phyloP scores from a whole-genome alignment of 2,113 vertebrate genomes.

The Passer domesticus region DNA sequence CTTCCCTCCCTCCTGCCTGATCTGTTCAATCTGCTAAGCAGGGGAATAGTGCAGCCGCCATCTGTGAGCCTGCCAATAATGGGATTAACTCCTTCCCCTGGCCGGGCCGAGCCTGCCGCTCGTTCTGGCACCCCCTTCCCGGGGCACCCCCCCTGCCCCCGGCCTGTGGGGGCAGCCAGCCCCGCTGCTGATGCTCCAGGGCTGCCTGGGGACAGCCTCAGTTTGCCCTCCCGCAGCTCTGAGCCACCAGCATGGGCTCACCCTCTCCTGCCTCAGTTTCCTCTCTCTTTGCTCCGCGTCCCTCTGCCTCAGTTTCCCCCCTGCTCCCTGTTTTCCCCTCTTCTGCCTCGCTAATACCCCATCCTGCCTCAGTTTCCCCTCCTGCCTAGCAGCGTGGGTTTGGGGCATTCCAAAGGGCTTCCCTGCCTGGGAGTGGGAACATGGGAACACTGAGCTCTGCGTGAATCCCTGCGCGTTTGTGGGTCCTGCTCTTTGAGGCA shows the following conservation, averaged over 20 bases:
- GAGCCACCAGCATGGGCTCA: fast-evolving
- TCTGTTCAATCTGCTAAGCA: constrained; percentile 48
- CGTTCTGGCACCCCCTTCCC: neutral
- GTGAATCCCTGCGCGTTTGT: neutral
- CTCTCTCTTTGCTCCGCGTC: neutral
- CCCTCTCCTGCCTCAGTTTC: neutral
- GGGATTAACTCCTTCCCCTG: constrained; percentile 58
- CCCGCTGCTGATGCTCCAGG: neutral
- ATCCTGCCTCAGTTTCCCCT: neutral
- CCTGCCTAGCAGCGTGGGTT: neutral
- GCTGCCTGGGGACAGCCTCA: neutral
- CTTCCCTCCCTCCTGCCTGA: neutral
- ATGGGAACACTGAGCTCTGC: neutral
- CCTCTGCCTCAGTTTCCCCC: neutral
- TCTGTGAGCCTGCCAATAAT: constrained; percentile 59
- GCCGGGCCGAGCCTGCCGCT: neutral
- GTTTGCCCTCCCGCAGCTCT: fast-evolving
- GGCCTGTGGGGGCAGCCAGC: neutral
- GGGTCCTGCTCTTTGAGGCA: neutral
- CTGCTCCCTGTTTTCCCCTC: too few species aligned
- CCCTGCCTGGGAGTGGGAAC: neutral
- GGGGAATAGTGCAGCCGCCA: constrained; percentile 31
- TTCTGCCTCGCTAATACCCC: neutral
- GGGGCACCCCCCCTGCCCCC: neutral
- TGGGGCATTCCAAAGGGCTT: neutral